phyloP scores from a whole-genome alignment of 2,797 vertebrate genomes.

The Myotis myotis region DNA sequence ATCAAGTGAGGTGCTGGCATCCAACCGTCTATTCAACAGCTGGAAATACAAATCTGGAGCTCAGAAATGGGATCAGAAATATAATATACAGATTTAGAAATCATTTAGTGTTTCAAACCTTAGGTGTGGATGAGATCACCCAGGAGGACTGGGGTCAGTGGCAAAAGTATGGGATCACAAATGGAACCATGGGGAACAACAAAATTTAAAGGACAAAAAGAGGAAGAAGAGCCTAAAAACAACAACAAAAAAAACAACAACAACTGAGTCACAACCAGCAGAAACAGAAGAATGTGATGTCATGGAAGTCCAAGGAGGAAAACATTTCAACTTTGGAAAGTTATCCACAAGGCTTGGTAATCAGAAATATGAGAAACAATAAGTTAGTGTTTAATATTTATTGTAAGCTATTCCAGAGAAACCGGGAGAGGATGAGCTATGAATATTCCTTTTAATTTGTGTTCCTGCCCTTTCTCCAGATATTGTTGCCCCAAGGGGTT shows the following conservation, averaged over 20 bases:
- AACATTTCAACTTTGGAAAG: not conserved
- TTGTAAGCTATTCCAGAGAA: not conserved
- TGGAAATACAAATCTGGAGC: not conserved
- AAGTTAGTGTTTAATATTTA: not conserved
- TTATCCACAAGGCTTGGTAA: not conserved
- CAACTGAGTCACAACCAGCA: not conserved
- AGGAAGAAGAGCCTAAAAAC: not conserved
- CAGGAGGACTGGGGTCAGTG: not conserved
- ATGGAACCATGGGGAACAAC: not conserved
- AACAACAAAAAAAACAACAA: no score
- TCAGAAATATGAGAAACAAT: not conserved
- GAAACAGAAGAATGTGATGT: not conserved
- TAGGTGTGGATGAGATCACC: not conserved
- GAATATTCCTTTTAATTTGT: not conserved
- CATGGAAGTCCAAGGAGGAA: not conserved
- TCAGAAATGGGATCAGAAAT: constrained; percentile 36
- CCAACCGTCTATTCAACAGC: not conserved
- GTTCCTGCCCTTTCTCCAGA: not conserved
- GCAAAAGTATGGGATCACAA: not conserved
- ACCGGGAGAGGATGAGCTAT: not conserved
- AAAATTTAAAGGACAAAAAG: not conserved
- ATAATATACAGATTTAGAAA: constrained; percentile 20
- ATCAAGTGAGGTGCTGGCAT: not conserved
- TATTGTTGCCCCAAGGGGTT: not conserved
- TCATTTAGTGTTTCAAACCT: not conserved